phyloP scores from a whole-genome alignment of 2,113 vertebrate genomes.

The Gulo gulo region DNA sequence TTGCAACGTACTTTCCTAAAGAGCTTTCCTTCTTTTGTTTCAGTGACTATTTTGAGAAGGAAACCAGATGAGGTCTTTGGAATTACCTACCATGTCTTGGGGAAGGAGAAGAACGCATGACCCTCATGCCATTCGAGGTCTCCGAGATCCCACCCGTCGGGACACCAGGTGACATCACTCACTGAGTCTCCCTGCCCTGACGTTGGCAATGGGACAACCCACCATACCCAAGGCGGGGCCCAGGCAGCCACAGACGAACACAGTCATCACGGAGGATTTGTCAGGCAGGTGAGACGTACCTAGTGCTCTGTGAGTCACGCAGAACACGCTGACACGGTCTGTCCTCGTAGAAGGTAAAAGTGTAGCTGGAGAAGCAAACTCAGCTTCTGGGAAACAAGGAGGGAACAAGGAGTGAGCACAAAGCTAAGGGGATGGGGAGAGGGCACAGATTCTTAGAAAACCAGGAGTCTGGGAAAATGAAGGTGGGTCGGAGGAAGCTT shows the following conservation, averaged over 20 bases:
- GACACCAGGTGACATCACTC: neutral
- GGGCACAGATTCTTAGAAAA: neutral
- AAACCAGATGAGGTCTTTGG: neutral
- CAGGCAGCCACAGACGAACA: neutral
- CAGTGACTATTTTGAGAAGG: neutral
- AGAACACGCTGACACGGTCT: neutral
- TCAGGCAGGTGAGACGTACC: neutral
- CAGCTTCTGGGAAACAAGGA: neutral
- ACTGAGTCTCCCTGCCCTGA: neutral
- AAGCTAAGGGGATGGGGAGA: neutral
- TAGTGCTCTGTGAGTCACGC: neutral
- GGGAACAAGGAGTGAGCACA: neutral
- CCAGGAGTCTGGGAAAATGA: neutral
- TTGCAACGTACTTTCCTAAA: conserved; percentile 3
- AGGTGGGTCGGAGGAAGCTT: neutral
- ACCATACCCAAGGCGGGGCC: accelerated
- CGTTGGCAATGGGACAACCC: neutral
- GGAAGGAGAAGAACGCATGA: neutral
- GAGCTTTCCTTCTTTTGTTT: neutral
- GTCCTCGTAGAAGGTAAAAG: neutral
- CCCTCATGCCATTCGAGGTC: neutral
- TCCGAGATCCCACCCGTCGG: neutral
- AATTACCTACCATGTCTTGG: neutral
- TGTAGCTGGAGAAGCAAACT: neutral
- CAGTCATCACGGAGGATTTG: neutral